A percentile compares a stretch with the other conserved stretches of the same genome.
Conservation (phyloP, 2,113 vertebrate species). For the Pollimyrus isidori region DNA sequence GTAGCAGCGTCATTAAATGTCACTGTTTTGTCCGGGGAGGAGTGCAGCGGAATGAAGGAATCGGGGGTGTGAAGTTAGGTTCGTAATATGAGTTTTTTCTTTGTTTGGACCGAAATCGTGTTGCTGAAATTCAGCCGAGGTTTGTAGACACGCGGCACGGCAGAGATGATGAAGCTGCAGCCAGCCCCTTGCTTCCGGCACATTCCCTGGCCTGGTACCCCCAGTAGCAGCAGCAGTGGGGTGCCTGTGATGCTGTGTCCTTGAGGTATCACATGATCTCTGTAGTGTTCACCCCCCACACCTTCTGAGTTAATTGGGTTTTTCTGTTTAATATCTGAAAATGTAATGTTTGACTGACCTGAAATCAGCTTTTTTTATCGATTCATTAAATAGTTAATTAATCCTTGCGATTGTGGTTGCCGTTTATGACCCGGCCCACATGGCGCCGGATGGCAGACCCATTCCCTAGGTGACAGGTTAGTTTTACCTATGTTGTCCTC, state of each 20-base stretch:
- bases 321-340: not conserved
- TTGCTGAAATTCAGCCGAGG: constrained; percentile 50
- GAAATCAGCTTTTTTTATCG: not conserved
- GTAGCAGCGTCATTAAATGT: constrained; percentile 54
- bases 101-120: constrained; percentile 61
- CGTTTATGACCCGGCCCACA: not conserved
- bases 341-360: not conserved
- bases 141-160: constrained; percentile 34
- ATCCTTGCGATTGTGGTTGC: not conserved
- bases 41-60: constrained; percentile 48
- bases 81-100: constrained; percentile 51
- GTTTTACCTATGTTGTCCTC: not conserved
- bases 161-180: not conserved
- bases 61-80: constrained; percentile 50
- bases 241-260: not conserved
- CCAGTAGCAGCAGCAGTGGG: constrained; percentile 32
- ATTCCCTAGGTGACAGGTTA: not conserved
- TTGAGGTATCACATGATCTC: not conserved
- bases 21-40: constrained; percentile 55
- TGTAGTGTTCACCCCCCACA: not conserved
- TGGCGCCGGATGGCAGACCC: not conserved
- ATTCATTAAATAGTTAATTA: not conserved
- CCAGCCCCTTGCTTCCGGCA: not conserved
- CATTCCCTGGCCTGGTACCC: not conserved
- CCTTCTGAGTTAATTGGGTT: not conserved